These are phyloP conservation scores for Valencia hispanica DNA, from an alignment of 2,797 vertebrate genomes.

Conservation along the genomic window DNA sequence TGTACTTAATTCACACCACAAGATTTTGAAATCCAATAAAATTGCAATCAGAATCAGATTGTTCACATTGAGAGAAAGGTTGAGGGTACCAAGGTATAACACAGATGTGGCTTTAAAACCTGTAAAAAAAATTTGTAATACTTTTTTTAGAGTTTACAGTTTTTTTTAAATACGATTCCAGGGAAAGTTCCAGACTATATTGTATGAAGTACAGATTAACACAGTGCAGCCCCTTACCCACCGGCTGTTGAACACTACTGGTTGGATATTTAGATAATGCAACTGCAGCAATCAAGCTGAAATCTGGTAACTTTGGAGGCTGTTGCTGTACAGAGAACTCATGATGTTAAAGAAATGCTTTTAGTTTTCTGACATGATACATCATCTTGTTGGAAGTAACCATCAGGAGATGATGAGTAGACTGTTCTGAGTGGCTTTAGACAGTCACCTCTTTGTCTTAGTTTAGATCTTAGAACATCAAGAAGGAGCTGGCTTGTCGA, in stretches of 20 bases:
- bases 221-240: neutral
- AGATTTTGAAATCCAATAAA: neutral
- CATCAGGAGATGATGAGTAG: too few relatives aligned
- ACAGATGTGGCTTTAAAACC: neutral
- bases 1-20: neutral
- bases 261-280: too few relatives aligned
- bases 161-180: neutral
- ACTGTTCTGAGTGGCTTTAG: too few relatives aligned
- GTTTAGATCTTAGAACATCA: too few relatives aligned
- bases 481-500: too few relatives aligned
- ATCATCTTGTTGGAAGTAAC: too few relatives aligned
- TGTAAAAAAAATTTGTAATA: neutral
- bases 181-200: neutral
- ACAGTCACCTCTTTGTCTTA: too few relatives aligned
- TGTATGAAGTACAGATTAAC: neutral
- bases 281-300: too few relatives aligned
- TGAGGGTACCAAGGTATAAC: neutral
- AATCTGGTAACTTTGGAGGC: too few relatives aligned
- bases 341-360: too few relatives aligned
- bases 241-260: neutral
- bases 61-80: constrained; percentile 10
- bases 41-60: constrained; percentile 8
- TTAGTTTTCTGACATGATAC: too few relatives aligned
- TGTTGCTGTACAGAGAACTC: too few relatives aligned
- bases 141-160: neutral